phyloP scores from a whole-genome alignment of 2,113 vertebrate genomes.

The Erythrolamprus reginae region DNA sequence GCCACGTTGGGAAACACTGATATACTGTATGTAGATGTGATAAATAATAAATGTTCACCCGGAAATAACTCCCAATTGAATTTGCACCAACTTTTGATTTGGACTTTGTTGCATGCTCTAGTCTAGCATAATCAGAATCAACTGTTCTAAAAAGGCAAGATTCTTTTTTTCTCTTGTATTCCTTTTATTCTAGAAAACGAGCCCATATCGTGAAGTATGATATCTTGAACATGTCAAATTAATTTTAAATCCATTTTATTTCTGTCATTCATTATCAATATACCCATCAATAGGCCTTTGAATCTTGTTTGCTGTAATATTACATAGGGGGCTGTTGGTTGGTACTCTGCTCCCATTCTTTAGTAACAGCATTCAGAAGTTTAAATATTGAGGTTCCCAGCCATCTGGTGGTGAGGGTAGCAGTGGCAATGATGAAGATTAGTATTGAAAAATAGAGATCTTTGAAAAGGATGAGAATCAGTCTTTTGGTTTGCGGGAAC shows the following conservation, averaged over 20 bases:
- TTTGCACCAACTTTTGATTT: neutral
- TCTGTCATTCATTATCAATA: neutral
- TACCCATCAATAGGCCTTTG: neutral
- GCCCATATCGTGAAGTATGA: neutral
- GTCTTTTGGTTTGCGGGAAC: neutral
- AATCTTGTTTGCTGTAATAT: neutral
- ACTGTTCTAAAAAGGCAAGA: neutral
- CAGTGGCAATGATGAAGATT: neutral
- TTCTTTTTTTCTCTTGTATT: neutral
- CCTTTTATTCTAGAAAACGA: neutral
- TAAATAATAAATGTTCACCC: neutral
- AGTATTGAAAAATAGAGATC: neutral
- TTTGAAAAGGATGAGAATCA: too few relatives aligned
- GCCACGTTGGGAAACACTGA: too few relatives aligned
- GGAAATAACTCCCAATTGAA: neutral
- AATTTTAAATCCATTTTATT: neutral
- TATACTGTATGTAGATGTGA: neutral
- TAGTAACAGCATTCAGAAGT: neutral
- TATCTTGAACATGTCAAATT: neutral
- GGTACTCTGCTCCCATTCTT: neutral
- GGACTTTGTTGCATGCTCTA: neutral
- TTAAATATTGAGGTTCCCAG: neutral
- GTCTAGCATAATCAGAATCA: neutral
- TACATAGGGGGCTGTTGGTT: neutral
- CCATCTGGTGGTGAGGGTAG: neutral